phyloP scores from a whole-genome alignment of 2,888 invertebrate species.

The Phengaris alcon region DNA sequence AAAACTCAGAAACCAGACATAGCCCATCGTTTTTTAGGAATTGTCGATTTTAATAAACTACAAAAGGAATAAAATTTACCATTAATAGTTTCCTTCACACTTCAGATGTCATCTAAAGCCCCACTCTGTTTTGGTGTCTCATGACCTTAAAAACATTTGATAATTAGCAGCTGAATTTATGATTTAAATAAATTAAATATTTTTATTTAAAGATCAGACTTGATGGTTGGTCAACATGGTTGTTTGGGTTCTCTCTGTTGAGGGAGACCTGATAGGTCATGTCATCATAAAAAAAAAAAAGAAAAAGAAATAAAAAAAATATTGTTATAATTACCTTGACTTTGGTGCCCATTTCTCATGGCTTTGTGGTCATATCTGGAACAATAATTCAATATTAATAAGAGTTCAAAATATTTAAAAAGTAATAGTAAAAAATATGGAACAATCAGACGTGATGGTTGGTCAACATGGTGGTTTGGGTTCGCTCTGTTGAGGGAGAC shows the following conservation, averaged over 20 bases:
- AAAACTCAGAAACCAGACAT: too few relatives aligned
- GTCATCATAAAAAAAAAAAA: constrained; percentile 51
- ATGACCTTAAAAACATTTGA: neutral
- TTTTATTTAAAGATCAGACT: neutral
- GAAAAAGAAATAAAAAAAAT: neutral
- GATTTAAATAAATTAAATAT: neutral
- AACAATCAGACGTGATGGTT: constrained; percentile 38
- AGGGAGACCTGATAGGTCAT: constrained; percentile 72
- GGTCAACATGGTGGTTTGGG: constrained; percentile 60
- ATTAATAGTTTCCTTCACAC: too few relatives aligned
- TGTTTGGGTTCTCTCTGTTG: constrained; percentile 68
- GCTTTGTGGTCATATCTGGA: neutral
- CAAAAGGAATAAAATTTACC: too few relatives aligned
- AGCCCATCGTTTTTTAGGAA: too few relatives aligned
- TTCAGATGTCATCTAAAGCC: too few relatives aligned
- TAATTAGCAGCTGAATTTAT: neutral
- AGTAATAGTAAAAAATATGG: neutral
- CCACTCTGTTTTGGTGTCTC: neutral
- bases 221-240: constrained; percentile 51
- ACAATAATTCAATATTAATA: neutral
- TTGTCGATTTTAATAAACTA: too few relatives aligned
- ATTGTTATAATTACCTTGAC: neutral
- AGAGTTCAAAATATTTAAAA: neutral
- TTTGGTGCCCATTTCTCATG: neutral
- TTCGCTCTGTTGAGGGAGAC: constrained; percentile 76